A percentile compares a stretch with the other conserved stretches of the same genome.
Evolutionary conservation across 2,113 vertebrate genomes (phyloP).

Genomic region (Hylia prasina): DNA sequence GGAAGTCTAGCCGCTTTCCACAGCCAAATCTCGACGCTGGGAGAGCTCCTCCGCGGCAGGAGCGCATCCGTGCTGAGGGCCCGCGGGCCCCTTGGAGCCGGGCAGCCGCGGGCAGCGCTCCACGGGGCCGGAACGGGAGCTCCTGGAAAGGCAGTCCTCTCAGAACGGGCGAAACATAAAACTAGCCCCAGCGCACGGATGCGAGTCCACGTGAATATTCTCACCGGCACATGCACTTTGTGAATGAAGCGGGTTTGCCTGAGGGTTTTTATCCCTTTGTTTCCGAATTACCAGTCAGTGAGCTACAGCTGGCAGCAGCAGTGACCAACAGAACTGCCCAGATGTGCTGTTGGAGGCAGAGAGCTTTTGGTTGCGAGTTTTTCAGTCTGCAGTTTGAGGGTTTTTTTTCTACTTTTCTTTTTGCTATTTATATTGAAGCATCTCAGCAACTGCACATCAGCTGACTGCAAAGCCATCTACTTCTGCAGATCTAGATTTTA

Average conservation of each 20-base stretch:
- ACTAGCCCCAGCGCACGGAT: not conserved
- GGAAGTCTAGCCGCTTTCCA: not conserved
- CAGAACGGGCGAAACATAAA: not conserved
- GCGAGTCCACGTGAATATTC: not conserved
- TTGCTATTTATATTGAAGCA: not conserved
- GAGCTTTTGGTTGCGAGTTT: not conserved
- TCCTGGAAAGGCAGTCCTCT: not conserved
- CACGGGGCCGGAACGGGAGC: rapidly evolving
- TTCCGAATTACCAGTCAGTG: not conserved
- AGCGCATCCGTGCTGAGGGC: rapidly evolving
- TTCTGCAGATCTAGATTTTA: not conserved
- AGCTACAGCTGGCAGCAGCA: not conserved
- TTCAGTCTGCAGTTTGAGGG: rapidly evolving
- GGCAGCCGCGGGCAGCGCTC: not conserved
- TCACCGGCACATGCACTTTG: rapidly evolving
- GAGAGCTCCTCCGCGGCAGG: not conserved
- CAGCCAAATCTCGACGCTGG: rapidly evolving
- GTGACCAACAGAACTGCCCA: not conserved
- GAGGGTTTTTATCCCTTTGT: not conserved
- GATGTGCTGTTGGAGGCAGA: not conserved
- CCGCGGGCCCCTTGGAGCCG: not conserved
- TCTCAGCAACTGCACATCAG: not conserved
- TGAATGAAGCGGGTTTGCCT: not conserved
- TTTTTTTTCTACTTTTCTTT: not conserved
- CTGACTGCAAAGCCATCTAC: not conserved